These are phyloP conservation scores for Zosterops hypoxanthus DNA, from an alignment of 2,113 vertebrate genomes.

Conservation along the genomic window DNA sequence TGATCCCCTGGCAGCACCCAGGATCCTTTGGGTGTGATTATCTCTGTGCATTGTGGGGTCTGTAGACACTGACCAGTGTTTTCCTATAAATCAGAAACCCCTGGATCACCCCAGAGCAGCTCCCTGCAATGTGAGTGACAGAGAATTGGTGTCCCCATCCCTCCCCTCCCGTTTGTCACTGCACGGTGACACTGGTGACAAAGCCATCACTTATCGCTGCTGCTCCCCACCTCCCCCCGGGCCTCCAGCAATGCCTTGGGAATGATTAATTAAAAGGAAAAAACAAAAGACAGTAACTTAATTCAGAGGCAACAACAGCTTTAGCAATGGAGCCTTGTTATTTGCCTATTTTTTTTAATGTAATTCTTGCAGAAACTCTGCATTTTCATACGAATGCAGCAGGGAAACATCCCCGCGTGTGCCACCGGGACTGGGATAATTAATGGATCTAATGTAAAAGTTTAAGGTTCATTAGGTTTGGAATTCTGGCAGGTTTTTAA, in stretches of 20 bases:
- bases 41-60: not conserved
- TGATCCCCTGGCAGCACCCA: not conserved
- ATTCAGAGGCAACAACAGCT: conserved; percentile 18
- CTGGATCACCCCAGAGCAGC: not conserved
- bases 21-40: not conserved
- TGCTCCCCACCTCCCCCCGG: not conserved
- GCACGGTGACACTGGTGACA: not conserved
- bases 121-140: not conserved
- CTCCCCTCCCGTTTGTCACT: not conserved
- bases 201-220: not conserved
- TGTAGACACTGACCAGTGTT: not conserved
- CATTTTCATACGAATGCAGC: conserved; percentile 48
- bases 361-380: conserved; percentile 33
- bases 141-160: not conserved
- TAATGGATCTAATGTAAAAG: conserved; percentile 67
- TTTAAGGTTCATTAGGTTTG: conserved; percentile 71
- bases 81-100: not conserved
- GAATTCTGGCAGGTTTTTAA: conserved; percentile 68
- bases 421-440: conserved; percentile 56
- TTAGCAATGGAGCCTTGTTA: not conserved
- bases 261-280: conserved; percentile 49
- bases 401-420: not conserved
- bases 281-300: conserved; percentile 46
- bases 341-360: conserved; percentile 19
- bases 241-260: not conserved